phyloP scores from a whole-genome alignment of 1,140 invertebrate species.

The Hylyphantes graminicola region DNA sequence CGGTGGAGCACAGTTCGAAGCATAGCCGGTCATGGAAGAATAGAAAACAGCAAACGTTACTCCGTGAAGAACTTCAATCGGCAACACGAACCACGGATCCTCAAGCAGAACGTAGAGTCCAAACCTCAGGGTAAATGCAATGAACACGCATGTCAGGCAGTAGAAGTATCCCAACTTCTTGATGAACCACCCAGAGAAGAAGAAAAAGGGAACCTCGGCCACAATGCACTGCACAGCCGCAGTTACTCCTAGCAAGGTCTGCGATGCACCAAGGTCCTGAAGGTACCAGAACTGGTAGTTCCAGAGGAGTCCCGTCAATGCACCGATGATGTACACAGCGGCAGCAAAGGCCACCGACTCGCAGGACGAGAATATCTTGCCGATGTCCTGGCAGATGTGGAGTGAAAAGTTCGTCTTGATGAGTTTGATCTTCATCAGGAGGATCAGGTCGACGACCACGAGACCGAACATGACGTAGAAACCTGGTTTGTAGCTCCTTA shows the following conservation, averaged over 20 bases:
- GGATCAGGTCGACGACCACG: conserved; percentile 64
- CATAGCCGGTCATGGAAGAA: conserved; percentile 87
- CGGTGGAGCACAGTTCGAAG: conserved; percentile 83
- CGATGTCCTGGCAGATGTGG: conserved; percentile 69
- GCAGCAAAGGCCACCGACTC: conserved; percentile 77
- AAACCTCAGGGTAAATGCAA: conserved; percentile 80
- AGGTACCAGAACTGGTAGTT: conserved; percentile 76
- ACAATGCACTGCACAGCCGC: conserved; percentile 83
- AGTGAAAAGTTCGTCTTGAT: conserved; percentile 24
- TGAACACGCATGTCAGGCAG: conserved; percentile 84
- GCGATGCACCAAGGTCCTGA: conserved; percentile 59
- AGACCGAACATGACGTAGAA: conserved; percentile 78
- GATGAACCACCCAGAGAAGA: conserved; percentile 82
- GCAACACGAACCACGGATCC: conserved; percentile 84
- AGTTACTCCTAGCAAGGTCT: conserved; percentile 83
- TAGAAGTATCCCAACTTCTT: conserved; percentile 84
- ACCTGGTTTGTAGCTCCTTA: conserved; percentile 81
- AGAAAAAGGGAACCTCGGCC: conserved; percentile 89
- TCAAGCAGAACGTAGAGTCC: conserved; percentile 82
- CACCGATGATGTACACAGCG: conserved; percentile 83
- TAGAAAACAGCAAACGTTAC: conserved; percentile 89
- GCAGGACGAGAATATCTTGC: conserved; percentile 74
- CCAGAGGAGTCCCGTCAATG: conserved; percentile 86
- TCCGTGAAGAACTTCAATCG: conserved; percentile 86
- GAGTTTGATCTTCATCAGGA: conserved; percentile 68